Conservation (phyloP, 1,140 invertebrate species). For the Lepidurus apus region DNA sequence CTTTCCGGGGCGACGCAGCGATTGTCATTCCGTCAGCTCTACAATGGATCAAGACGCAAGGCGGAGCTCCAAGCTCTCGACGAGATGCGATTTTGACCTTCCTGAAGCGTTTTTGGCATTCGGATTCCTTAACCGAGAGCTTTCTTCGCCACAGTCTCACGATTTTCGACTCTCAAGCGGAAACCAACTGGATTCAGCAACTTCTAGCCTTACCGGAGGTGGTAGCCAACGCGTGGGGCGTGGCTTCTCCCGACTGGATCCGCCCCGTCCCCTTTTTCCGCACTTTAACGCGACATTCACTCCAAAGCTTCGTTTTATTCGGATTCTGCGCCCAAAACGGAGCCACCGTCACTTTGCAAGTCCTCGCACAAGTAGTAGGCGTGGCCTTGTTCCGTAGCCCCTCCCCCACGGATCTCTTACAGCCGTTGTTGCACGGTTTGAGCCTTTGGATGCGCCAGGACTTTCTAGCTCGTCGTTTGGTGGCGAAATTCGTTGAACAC, state of each 20-base stretch:
- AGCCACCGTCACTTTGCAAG: conserved; percentile 36
- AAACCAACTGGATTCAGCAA: conserved; percentile 38
- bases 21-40: conserved; percentile 31
- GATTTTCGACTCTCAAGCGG: background rate
- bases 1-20: conserved; percentile 32
- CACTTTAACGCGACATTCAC: conserved; percentile 36
- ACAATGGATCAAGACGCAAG: conserved; percentile 1
- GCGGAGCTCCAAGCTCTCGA: conserved; percentile 27
- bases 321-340: conserved; percentile 39
- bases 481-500: background rate
- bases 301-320: conserved; percentile 41
- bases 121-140: conserved; percentile 26
- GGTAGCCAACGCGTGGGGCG: conserved; percentile 40
- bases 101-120: conserved; percentile 27
- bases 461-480: background rate
- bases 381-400: conserved; percentile 38
- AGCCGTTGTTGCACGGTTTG: background rate
- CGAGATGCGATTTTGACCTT: conserved; percentile 30
- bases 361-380: conserved; percentile 38
- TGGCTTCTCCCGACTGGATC: conserved; percentile 33
- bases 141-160: conserved; percentile 33
- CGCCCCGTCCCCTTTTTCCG: conserved; percentile 32
- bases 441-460: background rate
- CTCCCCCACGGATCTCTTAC: background rate
- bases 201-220: conserved; percentile 40